Base-by-base conservation (phyloP, 2,888 invertebrate genomes). In the Panopea generosa region DNA sequence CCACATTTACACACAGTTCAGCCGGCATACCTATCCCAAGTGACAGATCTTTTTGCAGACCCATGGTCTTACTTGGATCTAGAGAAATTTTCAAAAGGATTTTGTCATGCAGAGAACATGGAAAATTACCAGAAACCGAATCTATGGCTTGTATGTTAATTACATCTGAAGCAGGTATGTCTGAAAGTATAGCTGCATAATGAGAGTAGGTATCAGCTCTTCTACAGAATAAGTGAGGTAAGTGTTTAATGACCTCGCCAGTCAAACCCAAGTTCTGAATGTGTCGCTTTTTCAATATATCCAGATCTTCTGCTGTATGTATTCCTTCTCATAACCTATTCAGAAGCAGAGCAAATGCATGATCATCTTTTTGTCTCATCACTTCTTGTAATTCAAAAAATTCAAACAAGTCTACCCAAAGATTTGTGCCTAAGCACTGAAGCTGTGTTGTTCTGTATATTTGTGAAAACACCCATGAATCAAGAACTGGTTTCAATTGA, bases 331-430 rank as follows among this genome's bases (percentile, higher is more conserved):
- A 40, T n/a, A 82, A 38, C 47, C 33, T 33, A 56, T 82, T 82
- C 16, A 82, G 53, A 16, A 81, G 27, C 38, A 66, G 24, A 40
- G 82, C 78, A 76, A 79, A 82, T n/a, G n/a, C 18, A 14, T n/a
- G 45, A 57, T 76, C 76, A 65, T 79, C 75, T 56, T 71, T 76
- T 56, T 82, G 82, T n/a, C 82, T 22, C 78, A 82, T 76, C n/a
- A 81, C 78, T 68, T 50, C 50, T 7, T 50, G n/a, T 14, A 33
- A 11, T 50, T 62, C 62, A 57, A 22, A 57, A 11, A 62, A 50
- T n/a, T 1, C 6, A 18, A 62, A 62, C 2, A 7, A 29, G 2
- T 62, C 6, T 29, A 9, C 52, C 62, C 62, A 62, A 24, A 62
- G 18, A 50, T 3, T 9, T 24, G 33, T 49, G 7, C 6, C 62